phyloP scores from a whole-genome alignment of 2,888 invertebrate genomes.

The Dryocosmus kuriphilus region DNA sequence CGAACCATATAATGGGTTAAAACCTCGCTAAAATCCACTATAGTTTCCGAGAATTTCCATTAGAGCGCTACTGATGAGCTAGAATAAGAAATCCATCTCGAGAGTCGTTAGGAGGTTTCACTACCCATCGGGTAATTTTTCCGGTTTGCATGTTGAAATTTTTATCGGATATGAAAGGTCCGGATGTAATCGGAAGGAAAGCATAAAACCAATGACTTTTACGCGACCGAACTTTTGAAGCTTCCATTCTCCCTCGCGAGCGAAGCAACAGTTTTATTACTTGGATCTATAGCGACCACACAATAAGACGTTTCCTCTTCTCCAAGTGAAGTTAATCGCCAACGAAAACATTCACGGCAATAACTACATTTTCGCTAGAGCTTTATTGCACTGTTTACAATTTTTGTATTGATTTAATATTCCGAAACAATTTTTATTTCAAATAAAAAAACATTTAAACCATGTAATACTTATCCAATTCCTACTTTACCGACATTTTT shows the following conservation, averaged over 20 bases:
- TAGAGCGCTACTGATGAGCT: not conserved
- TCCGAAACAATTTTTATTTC: too few relatives aligned
- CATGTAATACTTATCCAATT: too few relatives aligned
- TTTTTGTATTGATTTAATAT: too few relatives aligned
- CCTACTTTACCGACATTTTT: too few relatives aligned
- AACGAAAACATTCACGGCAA: not conserved
- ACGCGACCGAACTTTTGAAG: slow-evolving; percentile 37
- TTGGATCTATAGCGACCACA: slow-evolving; percentile 19
- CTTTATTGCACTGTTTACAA: too few relatives aligned
- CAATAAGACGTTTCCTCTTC: slow-evolving; percentile 38
- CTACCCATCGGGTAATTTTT: slow-evolving; percentile 15
- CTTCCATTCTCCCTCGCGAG: not conserved
- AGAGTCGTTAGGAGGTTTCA: slow-evolving; percentile 10
- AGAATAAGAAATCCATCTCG: slow-evolving; percentile 33
- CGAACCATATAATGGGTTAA: slow-evolving; percentile 32
- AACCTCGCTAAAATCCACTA: slow-evolving; percentile 1
- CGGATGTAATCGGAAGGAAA: slow-evolving; percentile 31
- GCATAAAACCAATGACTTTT: slow-evolving; percentile 37
- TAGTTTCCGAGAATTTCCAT: slow-evolving; percentile 1
- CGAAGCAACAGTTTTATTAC: slow-evolving; percentile 40
- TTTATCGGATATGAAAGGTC: slow-evolving; percentile 35
- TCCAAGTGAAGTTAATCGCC: slow-evolving; percentile 18
- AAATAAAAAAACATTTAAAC: too few relatives aligned
- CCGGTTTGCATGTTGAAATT: slow-evolving; percentile 32
- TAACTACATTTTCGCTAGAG: too few relatives aligned